Evolutionary conservation across 2,797 vertebrate species (phyloP), one percentile per base, ranked within the genome.

Genomic region (Discoglossus pictus): DNA sequence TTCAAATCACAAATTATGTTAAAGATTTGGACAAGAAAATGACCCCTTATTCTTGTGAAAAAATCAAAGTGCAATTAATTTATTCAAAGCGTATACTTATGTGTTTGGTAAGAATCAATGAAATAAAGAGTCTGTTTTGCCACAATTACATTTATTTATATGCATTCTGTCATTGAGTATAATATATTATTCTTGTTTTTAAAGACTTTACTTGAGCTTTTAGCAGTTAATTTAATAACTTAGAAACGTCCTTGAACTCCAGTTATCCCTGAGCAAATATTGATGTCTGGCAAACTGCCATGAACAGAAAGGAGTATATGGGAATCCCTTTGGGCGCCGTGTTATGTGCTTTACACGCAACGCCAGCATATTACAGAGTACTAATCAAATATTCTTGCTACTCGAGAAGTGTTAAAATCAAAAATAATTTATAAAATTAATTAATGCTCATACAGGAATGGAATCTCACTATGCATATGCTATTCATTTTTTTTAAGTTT

Each of bases 231-330:
- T n/a, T 17, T 25, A 52, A 52, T 68, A 38, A 27, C 74, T 63
- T 54, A 48, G 16, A 82, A 62, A 52, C 62, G 73, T 17, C 27
- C 35, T 78, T 80, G 66, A 74, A 61, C 55, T 71, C 68, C 51
- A 68, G 20, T 47, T 65, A 72, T 46, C 65, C 60, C 66, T 53
- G 17, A 25, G 58, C 35, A 27, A 51, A 20, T 69, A 80, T 55
- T 77, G 77, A 75, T 34, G 15, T 51, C 15, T 51, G 46, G 51
- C 56, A 70, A 75, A 62, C 38, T 66, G 58, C 74, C 72, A 73
- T 71, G 75, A 74, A 62, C 51, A 63, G 59, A 65, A 35, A 52
- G 12, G 42, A 59, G 65, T 1, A 1, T 62, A 11, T 38, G 0
- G 0, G 6, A 48, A 17, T 59, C 65, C 59, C 36, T 62, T 24